Evolutionary conservation across 2,888 invertebrate genomes (phyloP), one percentile per base, ranked within the genome.

Genomic region (Teleogryllus oceanicus): DNA sequence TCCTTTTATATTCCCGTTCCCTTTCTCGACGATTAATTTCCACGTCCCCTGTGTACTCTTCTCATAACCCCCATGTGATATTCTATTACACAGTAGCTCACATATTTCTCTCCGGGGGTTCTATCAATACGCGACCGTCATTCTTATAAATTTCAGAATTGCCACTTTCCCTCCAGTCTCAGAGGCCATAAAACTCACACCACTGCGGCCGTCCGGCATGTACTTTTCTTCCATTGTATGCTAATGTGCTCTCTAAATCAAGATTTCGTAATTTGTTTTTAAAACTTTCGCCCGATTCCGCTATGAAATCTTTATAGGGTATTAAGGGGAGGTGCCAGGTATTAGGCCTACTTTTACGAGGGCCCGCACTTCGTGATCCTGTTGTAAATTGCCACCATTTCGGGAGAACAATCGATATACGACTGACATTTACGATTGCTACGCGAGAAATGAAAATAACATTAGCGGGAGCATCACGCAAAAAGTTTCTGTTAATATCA

Each of bases 351-450:
- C 13, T 13, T 62, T 62, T 62, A 62, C n/a, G 62, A 62, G 16
- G 62, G 13, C 0, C n/a, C 16, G 16, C 62, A n/a, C 13, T 13
- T 13, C n/a, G 62, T 62, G 62, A 62, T 62, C 13, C 62, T 18
- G 16, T 18, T 62, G 62, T 62, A 62, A 62, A 62, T 62, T 13
- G 16, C 13, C 13, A n/a, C n/a, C 16, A n/a, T 62, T n/a, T 62
- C 62, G 62, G n/a, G n/a, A n/a, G n/a, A 18, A n/a, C 62, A n/a
- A 62, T 62, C 62, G 62, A 62, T 62, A 62, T 62, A 62, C 62
- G 62, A 13, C 16, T 62, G 62, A 62, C 62, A 62, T 62, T 62
- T 62, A 62, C 62, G 62, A 62, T 62, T 62, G 62, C n/a, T 62
- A 62, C 16, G 62, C 62, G 62, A 62, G 62, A 62, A 62, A 62